Evolutionary conservation across 2,113 vertebrate species (phyloP), one percentile per base, ranked within the genome.

Genomic region (Fulica atra): DNA sequence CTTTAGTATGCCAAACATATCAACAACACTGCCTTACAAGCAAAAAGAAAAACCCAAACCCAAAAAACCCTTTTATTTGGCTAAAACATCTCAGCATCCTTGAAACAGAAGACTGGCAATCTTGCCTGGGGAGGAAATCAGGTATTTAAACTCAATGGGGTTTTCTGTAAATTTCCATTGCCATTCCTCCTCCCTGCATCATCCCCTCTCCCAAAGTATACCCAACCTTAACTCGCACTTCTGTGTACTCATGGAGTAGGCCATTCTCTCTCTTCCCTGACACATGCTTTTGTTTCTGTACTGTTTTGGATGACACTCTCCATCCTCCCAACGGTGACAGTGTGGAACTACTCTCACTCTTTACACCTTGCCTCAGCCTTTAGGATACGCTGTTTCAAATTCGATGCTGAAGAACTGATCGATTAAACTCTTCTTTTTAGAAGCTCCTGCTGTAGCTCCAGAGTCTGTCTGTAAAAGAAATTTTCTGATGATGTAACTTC

Each of bases 331-430:
- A 3, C 35, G 42, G 29, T 38, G 42, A 0, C 84, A 26, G 25
- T 35, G 42, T 56, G 64, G 50, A 82, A 54, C 50, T 7, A 28
- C 2, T 3, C 0, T 16, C 28, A 19, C 16, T 50, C 51, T 68
- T 74, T 13, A 44, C 35, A 42, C 72, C 91, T 84, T 94, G 89
- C 69, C 78, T 94, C 42, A 44, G 59, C 88, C 68, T 93, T 96
- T 98, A 99, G 99, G 99, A 99, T 99, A 99, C 99, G 98, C 97
- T 80, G 99, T 99, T 97, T 99, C 99, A 97, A 99, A 99, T 95
- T 99, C 99, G 95, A 99, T 98, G 73, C 99, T 99, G 84, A 99
- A 99, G 98, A 99, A 99, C 50, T 99, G 99, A 95, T 99, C 99
- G 15, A 99, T 99, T 96, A 99, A 99, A 97, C 99, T 99, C 98